phyloP scores from a whole-genome alignment of 2,113 vertebrate species.

The Vireo altiloquus region DNA sequence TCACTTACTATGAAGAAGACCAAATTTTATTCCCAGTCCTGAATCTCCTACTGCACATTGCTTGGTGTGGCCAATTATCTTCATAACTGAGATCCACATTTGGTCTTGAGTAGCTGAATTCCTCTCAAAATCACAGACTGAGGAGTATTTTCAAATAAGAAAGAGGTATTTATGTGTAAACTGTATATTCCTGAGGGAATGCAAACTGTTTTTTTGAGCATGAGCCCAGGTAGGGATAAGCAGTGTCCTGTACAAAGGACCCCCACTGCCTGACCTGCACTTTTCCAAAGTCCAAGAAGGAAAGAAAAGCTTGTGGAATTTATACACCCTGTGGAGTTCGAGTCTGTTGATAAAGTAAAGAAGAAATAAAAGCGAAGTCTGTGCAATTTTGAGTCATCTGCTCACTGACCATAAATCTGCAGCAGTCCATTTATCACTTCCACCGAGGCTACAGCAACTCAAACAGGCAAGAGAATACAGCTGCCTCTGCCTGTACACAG shows the following conservation, averaged over 20 bases:
- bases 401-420: constrained; percentile 17
- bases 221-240: neutral
- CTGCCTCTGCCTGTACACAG: neutral
- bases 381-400: constrained; percentile 23
- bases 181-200: neutral
- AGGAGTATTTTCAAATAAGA: neutral
- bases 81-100: neutral
- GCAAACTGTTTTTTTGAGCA: neutral
- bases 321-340: neutral
- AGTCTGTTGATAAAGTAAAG: constrained; percentile 12
- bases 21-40: neutral
- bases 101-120: neutral
- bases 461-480: neutral
- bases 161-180: neutral
- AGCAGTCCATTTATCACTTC: constrained; percentile 9
- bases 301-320: neutral
- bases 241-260: neutral
- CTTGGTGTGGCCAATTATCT: neutral
- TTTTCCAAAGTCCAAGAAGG: neutral
- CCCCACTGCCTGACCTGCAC: neutral
- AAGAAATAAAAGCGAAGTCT: neutral
- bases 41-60: neutral
- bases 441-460: neutral
- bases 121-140: neutral
- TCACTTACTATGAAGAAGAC: neutral